Base-by-base conservation (phyloP, 2,888 invertebrate species). In the Melolontha melolontha region DNA sequence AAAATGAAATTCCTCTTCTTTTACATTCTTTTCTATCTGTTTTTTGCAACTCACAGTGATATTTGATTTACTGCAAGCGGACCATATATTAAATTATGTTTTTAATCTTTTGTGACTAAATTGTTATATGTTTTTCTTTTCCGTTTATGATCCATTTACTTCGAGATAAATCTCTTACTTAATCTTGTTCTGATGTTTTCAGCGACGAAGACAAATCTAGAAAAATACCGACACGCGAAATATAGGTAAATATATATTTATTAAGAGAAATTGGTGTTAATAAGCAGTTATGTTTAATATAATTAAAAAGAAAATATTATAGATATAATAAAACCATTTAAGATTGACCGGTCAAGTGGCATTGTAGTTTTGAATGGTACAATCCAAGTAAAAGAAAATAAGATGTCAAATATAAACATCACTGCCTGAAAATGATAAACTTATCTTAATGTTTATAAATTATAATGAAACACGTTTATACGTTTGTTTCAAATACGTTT, bases 21-120 rank as follows among this genome's bases (percentile, higher is more conserved):
- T 52, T n/a, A 11, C 34, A 12, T 34, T 39, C 5, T 34, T 52
- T 29, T 14, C 11, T 34, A 5, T 34, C 8, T 34, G 6, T 34
- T 34, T 34, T 6, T 8, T 34, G 34, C 34, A 54, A 34, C 29
- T 42, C 29, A 39, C 12, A 12, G 10, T 50, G 34, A 27, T 39
- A 34, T 29, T n/a, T 14, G 14, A 50, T 64, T 40, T 40, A 41
- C 52, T 40, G 64, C 40, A 51, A 6, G 34, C 29, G 64, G 7
- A 52, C 40, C 12, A 10, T 44, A 51, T 34, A 22, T 10, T 47
- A 67, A 14, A 41, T 51, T 52, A 52, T 27, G 34, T 51, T 62
- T 67, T 59, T 16, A 63, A 62, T 47, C 27, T 47, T n/a, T 62
- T 11, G 42, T 47, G 59, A 39, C 42, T 39, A 29, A 66, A 52